phyloP scores from a whole-genome alignment of 2,797 vertebrate species.

The Mus spretus region DNA sequence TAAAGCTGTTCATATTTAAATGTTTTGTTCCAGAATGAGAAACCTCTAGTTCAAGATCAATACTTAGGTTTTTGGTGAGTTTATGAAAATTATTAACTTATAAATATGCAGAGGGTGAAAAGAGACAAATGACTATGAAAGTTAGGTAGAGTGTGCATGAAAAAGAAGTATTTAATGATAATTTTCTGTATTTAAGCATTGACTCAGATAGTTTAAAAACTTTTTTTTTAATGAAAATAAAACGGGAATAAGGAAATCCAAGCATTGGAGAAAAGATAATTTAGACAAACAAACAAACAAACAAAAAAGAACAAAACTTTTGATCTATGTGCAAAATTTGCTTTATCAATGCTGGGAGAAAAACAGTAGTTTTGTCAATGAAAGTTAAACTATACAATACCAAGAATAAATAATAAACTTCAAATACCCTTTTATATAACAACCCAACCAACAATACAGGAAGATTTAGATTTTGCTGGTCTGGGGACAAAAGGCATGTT shows the following conservation, averaged over 20 bases:
- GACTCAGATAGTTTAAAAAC: background rate
- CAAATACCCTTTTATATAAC: background rate
- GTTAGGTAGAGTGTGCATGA: background rate
- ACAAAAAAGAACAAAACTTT: background rate
- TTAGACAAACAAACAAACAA: background rate
- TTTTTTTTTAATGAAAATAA: background rate
- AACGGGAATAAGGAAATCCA: background rate
- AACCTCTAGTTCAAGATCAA: background rate
- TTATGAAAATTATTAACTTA: background rate
- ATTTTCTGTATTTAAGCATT: background rate
- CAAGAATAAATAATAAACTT: constrained; percentile 13
- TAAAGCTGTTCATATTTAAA: background rate
- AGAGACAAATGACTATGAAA: background rate
- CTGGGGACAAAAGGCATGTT: background rate
- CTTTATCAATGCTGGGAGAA: background rate
- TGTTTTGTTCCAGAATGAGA: background rate
- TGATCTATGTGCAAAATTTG: background rate
- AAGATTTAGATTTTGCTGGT: background rate
- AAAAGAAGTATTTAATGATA: background rate
- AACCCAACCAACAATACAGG: background rate
- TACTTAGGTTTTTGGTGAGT: background rate
- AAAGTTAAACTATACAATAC: background rate
- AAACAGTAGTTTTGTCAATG: background rate
- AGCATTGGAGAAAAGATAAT: background rate
- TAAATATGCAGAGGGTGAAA: background rate